Evolutionary conservation across 2,888 invertebrate species (phyloP).

Genomic region (Pristionchus mayeri): DNA sequence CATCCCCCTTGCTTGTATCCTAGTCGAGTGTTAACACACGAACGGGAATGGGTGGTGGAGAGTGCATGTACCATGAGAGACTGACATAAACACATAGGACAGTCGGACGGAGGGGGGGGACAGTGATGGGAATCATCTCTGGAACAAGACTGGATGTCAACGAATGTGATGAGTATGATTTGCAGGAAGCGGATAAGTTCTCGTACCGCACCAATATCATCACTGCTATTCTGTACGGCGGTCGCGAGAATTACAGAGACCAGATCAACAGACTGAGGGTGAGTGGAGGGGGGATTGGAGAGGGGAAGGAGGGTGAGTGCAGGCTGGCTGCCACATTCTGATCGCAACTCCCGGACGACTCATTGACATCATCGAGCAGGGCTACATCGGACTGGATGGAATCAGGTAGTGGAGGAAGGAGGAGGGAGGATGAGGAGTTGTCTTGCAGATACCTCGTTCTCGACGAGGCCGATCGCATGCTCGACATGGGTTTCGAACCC

Average conservation of each 20-base stretch:
- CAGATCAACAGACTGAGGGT: constrained; percentile 75
- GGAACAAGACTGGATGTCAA: not conserved
- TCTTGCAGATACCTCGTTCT: constrained; percentile 86
- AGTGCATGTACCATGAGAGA: constrained; percentile 20
- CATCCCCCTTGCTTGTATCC: no score
- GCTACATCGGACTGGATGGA: constrained; percentile 90
- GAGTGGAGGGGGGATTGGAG: constrained; percentile 58
- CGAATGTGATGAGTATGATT: not conserved
- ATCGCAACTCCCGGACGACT: constrained; percentile 98
- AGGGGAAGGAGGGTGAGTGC: constrained; percentile 76
- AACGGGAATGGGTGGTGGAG: not conserved
- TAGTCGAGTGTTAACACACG: no score
- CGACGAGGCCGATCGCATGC: constrained; percentile 99
- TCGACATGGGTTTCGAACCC: constrained; percentile 99
- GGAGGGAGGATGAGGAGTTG: not conserved
- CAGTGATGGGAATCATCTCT: no score
- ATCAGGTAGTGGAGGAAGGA: no score
- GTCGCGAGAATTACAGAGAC: constrained; percentile 79
- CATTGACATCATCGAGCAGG: constrained; percentile 90
- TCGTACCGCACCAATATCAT: constrained; percentile 92
- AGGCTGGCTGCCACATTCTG: constrained; percentile 95
- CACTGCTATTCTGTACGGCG: constrained; percentile 97
- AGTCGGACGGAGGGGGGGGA: constrained; percentile 17
- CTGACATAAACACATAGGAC: constrained; percentile 39
- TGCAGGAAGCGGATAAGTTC: constrained; percentile 63